phyloP scores from a whole-genome alignment of 1,140 invertebrate species.

The Mercenaria mercenaria region DNA sequence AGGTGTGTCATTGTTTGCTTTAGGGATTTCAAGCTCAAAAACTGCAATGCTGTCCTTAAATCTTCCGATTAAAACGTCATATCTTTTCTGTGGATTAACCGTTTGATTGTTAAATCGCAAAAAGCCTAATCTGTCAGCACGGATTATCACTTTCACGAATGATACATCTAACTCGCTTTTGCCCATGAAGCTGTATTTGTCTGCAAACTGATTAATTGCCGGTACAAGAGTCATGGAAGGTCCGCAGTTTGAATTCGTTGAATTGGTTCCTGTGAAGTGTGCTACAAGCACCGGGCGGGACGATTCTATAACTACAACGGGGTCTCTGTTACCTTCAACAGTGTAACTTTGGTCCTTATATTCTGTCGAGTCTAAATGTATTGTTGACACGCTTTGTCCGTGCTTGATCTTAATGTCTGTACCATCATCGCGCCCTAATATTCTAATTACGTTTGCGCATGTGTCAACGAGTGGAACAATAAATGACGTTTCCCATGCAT shows the following conservation, averaged over 20 bases:
- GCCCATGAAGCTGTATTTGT: not conserved
- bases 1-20: not conserved
- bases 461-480: slow-evolving; percentile 29
- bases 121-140: not conserved
- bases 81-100: not conserved
- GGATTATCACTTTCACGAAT: slow-evolving; percentile 13
- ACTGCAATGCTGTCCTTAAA: not conserved
- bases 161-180: not conserved
- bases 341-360: not conserved
- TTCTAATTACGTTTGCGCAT: slow-evolving; percentile 22
- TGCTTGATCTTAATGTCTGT: not conserved
- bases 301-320: not conserved
- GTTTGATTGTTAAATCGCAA: slow-evolving; percentile 34
- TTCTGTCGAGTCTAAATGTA: not conserved
- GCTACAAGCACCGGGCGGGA: not conserved
- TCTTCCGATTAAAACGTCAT: not conserved
- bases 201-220: slow-evolving; percentile 5
- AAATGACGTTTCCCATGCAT: slow-evolving; percentile 18
- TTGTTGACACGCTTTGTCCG: not conserved
- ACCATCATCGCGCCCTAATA: slow-evolving; percentile 35
- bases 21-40: not conserved
- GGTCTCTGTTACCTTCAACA: not conserved
- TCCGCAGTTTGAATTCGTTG: not conserved
- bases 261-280: slow-evolving; percentile 6
- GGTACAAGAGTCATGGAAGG: slow-evolving; percentile 40